Percentiles rank a stretch among this genome's conserved stretches.
Evolutionary conservation across 1,140 invertebrate species (phyloP).

Genomic region (Brachionus angularis): DNA sequence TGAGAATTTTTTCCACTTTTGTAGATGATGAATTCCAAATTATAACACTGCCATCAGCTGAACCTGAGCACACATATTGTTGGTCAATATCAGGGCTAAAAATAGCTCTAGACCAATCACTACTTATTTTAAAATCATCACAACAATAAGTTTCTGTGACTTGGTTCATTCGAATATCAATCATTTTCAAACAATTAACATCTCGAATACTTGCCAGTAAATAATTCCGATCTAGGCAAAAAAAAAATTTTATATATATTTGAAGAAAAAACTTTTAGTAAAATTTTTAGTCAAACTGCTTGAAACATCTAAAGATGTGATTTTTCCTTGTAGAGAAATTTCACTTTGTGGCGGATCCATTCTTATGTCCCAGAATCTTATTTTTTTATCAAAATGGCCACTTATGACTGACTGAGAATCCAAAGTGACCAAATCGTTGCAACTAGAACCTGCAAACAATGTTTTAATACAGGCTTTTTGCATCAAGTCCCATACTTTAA

Average conservation of each 20-base stretch:
- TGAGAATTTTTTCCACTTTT: constrained; percentile 75
- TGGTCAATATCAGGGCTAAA: constrained; percentile 76
- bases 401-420: constrained; percentile 84
- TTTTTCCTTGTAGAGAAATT: constrained; percentile 81
- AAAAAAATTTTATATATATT: neutral
- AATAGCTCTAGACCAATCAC: constrained; percentile 83
- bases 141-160: constrained; percentile 80
- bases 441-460: constrained; percentile 91
- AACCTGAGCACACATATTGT: constrained; percentile 79
- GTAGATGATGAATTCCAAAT: constrained; percentile 77
- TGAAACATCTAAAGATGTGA: constrained; percentile 88
- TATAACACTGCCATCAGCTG: constrained; percentile 79
- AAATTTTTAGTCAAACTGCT: constrained; percentile 65
- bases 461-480: constrained; percentile 89
- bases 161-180: constrained; percentile 88
- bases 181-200: constrained; percentile 78
- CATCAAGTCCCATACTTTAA: constrained; percentile 93
- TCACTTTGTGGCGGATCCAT: constrained; percentile 64
- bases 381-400: constrained; percentile 92
- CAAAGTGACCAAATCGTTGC: constrained; percentile 86
- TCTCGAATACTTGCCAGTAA: constrained; percentile 85
- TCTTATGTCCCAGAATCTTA: constrained; percentile 91
- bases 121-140: constrained; percentile 87
- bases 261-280: neutral
- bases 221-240: constrained; percentile 72